phyloP scores from a whole-genome alignment of 2,113 vertebrate species.

The Callorhinus ursinus region DNA sequence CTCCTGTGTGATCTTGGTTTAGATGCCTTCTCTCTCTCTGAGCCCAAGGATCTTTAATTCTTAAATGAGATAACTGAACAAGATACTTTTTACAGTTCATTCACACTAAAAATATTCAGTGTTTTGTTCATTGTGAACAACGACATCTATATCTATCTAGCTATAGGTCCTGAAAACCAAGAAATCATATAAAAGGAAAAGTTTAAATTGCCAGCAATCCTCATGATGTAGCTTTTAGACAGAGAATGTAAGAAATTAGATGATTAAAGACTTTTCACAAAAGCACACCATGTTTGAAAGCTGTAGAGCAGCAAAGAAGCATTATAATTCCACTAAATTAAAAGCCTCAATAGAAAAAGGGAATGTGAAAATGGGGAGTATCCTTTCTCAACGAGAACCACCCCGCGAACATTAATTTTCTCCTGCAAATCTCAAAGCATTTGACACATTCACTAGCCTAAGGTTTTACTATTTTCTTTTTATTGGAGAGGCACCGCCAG shows the following conservation, averaged over 20 bases:
- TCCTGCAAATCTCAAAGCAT: constrained; percentile 59
- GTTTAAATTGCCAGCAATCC: constrained; percentile 59
- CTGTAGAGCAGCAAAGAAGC: constrained; percentile 56
- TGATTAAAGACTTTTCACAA: constrained; percentile 73
- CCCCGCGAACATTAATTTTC: constrained; percentile 60
- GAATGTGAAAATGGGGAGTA: constrained; percentile 49
- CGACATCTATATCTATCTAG: constrained; percentile 51
- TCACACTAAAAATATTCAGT: constrained; percentile 2
- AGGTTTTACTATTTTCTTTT: constrained; percentile 65
- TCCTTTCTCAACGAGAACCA: constrained; percentile 46
- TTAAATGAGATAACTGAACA: not conserved
- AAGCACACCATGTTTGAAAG: constrained; percentile 67
- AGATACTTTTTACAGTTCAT: constrained; percentile 25
- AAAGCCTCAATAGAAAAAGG: constrained; percentile 49
- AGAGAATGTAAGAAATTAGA: constrained; percentile 72
- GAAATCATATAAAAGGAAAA: constrained; percentile 59
- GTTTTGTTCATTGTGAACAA: constrained; percentile 50
- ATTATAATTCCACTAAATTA: constrained; percentile 73
- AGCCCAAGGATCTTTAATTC: not conserved
- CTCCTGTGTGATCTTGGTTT: not conserved
- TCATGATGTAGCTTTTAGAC: constrained; percentile 63
- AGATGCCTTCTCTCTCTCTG: not conserved
- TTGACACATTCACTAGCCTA: constrained; percentile 46
- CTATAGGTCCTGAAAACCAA: constrained; percentile 44
- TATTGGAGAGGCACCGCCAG: constrained; percentile 41